phyloP scores from a whole-genome alignment of 2,888 invertebrate species.

The Chloromyia formosa region DNA sequence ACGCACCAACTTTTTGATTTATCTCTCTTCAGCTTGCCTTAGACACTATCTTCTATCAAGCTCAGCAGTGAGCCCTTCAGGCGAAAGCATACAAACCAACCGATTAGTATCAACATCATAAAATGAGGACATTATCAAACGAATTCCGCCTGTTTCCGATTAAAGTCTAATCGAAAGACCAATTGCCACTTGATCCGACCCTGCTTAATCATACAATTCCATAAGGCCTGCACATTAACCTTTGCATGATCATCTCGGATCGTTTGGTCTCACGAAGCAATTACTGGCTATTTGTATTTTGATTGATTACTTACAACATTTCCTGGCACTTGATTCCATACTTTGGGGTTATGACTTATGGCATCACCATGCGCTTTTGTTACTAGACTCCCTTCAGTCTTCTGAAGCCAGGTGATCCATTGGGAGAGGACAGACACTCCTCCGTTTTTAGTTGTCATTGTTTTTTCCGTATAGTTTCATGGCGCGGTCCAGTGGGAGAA shows the following conservation, averaged over 20 bases:
- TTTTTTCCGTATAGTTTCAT: neutral
- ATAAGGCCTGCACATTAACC: neutral
- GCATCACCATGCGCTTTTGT: neutral
- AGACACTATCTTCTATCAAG: no score
- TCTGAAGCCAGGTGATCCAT: slow-evolving; percentile 28
- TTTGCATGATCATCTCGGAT: slow-evolving; percentile 40
- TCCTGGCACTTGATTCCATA: slow-evolving; percentile 30
- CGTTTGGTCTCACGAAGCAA: slow-evolving; percentile 38
- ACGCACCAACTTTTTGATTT: no score
- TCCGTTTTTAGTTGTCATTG: neutral
- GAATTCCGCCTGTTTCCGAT: no score
- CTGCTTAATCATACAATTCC: slow-evolving; percentile 10
- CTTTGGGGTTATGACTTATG: slow-evolving; percentile 39
- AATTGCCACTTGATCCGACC: neutral
- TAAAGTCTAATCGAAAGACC: no score
- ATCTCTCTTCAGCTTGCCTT: no score
- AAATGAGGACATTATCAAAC: no score
- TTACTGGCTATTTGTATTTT: slow-evolving; percentile 40
- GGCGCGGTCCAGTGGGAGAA: slow-evolving; percentile 5
- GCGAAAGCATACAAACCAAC: no score
- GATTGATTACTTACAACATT: slow-evolving; percentile 35
- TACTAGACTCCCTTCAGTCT: neutral
- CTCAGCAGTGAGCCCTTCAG: no score
- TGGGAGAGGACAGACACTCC: neutral
- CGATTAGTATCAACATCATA: no score